Evolutionary conservation across 2,888 invertebrate genomes (phyloP), one percentile per base, ranked within the genome.

Genomic region (Phanerotoma sp.): DNA sequence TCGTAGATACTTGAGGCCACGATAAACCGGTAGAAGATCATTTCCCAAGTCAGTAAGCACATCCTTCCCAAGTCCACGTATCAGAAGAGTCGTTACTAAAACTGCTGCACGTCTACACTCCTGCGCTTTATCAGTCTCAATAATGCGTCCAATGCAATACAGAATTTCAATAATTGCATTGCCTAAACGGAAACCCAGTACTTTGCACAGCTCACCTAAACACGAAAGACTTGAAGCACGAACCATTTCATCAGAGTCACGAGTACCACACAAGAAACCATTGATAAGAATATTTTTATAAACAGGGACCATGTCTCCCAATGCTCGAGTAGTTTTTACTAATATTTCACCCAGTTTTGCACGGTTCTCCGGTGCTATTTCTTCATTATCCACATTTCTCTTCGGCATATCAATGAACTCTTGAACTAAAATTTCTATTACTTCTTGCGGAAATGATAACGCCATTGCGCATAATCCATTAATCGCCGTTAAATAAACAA

Each of bases 221-320:
- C 91, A 92, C 1, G 93, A 91, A 50, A 94, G 79, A 67, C 90
- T 88, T 3, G 93, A 93, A 13, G 92, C 85, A 66, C 91, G 81
- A 37, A 93, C 83, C 22, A 90, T 75, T 13, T 85, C 81, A 70
- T 93, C 91, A 3, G 80, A 73, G 73, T 91, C 89, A 64, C 84
- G 83, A 25, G 85, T 81, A 3, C 86, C 88, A 62, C 79, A 79
- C 21, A 93, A 77, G 74, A 90, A 87, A 1, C 88, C 86, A 66
- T 88, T 86, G 9, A 93, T 74, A 35, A 93, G 77, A 25, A 83
- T 67, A 30, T 84, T 82, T 71, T 88, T 87, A 71, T 91, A 87
- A 46, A 82, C 80, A 10, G 86, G 80, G 10, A 86, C 84, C 79
- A 86, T 83, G 68, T 89, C 88, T 69, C 89, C 91, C 65, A 93